Evolutionary conservation across 37 sponge, comb jelly and placozoan genomes (phyloP), one percentile per base, ranked within the genome.

Genomic region (Hexactinellida sp.): DNA sequence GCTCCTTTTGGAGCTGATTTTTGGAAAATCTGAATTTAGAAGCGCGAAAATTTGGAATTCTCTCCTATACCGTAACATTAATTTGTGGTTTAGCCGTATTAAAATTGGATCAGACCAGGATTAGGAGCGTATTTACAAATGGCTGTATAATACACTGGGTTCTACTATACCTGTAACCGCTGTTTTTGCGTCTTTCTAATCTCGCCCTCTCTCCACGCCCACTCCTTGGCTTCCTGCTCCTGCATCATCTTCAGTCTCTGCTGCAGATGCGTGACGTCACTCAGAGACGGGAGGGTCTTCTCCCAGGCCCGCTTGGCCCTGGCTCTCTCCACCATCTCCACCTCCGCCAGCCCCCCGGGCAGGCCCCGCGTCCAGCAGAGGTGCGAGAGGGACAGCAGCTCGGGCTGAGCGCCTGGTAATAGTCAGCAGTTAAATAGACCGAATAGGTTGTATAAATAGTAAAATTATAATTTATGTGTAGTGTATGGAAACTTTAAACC

Each of bases 271-370:
- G 55, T 38, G 36, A 87, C 54, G 88, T 97, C 98, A 55, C 76
- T 89, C 38, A 94, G 88, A 23, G 92, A 89, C 24, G 98, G 98
- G 0, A 97, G 90, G 0, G 91, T 87, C 36, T 89, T 87, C 83
- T 97, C 95, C 98, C 95, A 97, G 0, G 85, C 88, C 71, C 98
- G 88, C 89, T 97, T 97, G 21, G 89, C 92, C 39, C 98, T 87
- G 1, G 98, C 98, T 84, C 98, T 82, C 84, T 97, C 98, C 35
- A 97, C 94, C 95, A 97, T 94, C 88, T 94, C 98, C 38, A 97
- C 93, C 89, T 97, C 95, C 0, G 98, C 92, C 85, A 97, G 88
- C 16, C 98, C 95, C 86, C 95, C 98, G 32, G 98, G 98, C 0
- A 97, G 91, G 0, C 98, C 98, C 85, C 82, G 91, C 87, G 90